Evolutionary conservation across 2,797 vertebrate species (phyloP).

Genomic region (Heliangelus exortis): DNA sequence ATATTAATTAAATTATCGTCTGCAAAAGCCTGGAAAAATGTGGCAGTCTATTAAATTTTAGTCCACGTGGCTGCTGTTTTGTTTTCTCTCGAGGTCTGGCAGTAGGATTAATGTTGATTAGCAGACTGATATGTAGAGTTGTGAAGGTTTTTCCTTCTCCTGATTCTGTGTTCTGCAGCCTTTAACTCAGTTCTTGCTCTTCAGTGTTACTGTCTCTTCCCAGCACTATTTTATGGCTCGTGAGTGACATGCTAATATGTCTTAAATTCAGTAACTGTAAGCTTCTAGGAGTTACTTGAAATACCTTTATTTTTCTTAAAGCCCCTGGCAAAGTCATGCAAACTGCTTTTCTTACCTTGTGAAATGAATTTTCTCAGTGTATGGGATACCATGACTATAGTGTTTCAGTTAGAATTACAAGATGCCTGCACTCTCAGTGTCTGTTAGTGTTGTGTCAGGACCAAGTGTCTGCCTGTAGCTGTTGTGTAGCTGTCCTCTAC

Average conservation of each 20-base stretch:
- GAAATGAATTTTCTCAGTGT: not conserved
- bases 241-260: not conserved
- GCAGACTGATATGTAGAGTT: not conserved
- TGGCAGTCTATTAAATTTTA: not conserved
- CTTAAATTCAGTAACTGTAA: not conserved
- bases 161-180: accelerated
- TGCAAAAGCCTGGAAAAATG: not conserved
- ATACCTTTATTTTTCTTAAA: not conserved
- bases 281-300: not conserved
- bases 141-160: not conserved
- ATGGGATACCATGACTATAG: accelerated
- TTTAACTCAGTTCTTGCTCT: not conserved
- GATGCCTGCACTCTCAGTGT: not conserved
- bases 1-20: not conserved
- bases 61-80: not conserved
- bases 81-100: not conserved
- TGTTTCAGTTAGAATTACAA: not conserved
- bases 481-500: no score
- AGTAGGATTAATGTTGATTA: not conserved
- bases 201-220: not conserved
- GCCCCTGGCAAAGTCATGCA: not conserved
- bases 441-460: not conserved
- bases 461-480: not conserved
- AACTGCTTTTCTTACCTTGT: not conserved
- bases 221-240: accelerated